Percentiles rank a stretch among this genome's conserved stretches.
Conservation (phyloP, 2,888 invertebrate species). For the Lathronympha strigana region DNA sequence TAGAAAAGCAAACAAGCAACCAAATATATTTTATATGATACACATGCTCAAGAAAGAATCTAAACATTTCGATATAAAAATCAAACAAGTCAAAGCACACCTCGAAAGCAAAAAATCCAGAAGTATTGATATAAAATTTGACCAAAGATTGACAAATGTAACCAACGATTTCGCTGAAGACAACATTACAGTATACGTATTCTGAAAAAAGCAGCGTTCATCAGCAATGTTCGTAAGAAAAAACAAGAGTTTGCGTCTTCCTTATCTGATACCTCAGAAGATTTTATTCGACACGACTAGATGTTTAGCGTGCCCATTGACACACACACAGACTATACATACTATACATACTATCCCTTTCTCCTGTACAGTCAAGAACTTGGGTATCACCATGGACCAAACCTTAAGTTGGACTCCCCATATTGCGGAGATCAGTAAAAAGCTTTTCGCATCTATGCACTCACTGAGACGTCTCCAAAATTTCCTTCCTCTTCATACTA, state of each 20-base stretch:
- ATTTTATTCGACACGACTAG: no score
- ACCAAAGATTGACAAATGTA: not conserved
- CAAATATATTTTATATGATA: not conserved
- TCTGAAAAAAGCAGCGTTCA: not conserved
- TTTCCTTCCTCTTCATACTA: no score
- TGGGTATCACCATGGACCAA: no score
- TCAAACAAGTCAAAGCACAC: not conserved
- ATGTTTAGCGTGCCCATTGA: no score
- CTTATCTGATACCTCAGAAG: not conserved
- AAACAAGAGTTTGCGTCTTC: not conserved
- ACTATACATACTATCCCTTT: no score
- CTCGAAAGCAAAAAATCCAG: not conserved
- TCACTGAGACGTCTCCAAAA: no score
- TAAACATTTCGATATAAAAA: not conserved
- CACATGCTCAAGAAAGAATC: not conserved
- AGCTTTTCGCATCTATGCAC: no score
- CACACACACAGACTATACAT: no score
- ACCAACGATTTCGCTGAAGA: not conserved
- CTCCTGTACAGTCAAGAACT: no score
- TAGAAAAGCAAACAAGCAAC: conserved; percentile 2
- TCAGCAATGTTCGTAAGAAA: not conserved
- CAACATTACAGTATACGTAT: not conserved
- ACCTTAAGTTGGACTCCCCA: no score
- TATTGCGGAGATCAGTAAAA: no score
- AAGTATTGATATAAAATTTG: not conserved